These are phyloP conservation scores for Hylaeus anthracinus DNA, from an alignment of 1,140 invertebrate genomes.

Conservation along the genomic window DNA sequence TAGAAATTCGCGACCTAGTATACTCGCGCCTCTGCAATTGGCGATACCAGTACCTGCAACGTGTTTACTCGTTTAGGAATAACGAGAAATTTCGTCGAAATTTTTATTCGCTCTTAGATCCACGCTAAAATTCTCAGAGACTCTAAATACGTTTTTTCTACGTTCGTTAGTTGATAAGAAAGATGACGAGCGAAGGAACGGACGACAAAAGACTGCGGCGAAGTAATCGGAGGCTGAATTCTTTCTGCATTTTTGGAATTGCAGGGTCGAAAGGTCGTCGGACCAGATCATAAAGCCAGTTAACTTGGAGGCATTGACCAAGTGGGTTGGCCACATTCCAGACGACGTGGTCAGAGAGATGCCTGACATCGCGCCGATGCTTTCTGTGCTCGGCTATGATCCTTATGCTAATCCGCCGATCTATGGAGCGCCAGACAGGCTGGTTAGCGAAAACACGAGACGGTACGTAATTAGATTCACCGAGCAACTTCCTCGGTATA, in stretches of 20 bases:
- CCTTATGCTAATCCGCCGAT: constrained; percentile 95
- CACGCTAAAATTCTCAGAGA: no score
- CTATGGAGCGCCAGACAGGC: constrained; percentile 93
- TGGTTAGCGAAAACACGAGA: constrained; percentile 91
- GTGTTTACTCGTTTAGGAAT: no score
- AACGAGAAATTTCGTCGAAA: no score
- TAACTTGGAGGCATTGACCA: constrained; percentile 96
- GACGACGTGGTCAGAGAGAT: constrained; percentile 94
- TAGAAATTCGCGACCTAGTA: not conserved
- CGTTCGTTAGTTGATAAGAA: no score
- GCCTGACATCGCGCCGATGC: constrained; percentile 95
- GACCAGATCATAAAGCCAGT: constrained; percentile 99
- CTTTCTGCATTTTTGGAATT: constrained; percentile 17
- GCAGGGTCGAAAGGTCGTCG: constrained; percentile 97
- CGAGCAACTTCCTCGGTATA: not conserved
- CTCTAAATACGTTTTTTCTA: no score
- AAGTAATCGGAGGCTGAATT: not conserved
- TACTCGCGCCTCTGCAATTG: not conserved
- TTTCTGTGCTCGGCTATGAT: constrained; percentile 95
- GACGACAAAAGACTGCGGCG: no score
- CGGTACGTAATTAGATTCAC: constrained; percentile 54
- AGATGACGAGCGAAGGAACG: no score
- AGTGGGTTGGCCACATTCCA: constrained; percentile 97
- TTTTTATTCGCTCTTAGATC: no score
- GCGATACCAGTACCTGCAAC: no score